Percentiles rank a stretch among this genome's conserved stretches.
phyloP scores from a whole-genome alignment of 1,140 invertebrate species.

The Philotrypesis tridentata region DNA sequence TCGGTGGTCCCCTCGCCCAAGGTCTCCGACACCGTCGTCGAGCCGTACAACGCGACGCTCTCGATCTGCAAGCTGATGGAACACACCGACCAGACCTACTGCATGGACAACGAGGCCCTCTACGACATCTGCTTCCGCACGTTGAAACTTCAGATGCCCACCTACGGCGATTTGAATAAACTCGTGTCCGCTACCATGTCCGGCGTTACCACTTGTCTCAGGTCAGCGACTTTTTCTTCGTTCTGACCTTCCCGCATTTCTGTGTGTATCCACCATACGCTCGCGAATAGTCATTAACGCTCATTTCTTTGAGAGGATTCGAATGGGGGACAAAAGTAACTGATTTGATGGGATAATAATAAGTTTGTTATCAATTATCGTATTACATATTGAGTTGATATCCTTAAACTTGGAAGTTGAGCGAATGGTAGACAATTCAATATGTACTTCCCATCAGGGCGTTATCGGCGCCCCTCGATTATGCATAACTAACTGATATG shows the following conservation, averaged over 20 bases:
- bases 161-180: conserved; percentile 84
- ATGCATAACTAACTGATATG: too few relatives aligned
- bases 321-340: too few relatives aligned
- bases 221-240: conserved; percentile 72
- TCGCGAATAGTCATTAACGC: too few relatives aligned
- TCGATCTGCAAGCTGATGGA: conserved; percentile 89
- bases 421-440: too few relatives aligned
- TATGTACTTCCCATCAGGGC: too few relatives aligned
- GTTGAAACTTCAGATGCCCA: conserved; percentile 83
- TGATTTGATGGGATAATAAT: too few relatives aligned
- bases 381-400: too few relatives aligned
- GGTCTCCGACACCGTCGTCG: conserved; percentile 87
- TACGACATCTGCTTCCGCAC: conserved; percentile 94
- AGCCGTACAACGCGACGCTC: conserved; percentile 86
- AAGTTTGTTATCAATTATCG: too few relatives aligned
- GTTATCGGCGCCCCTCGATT: too few relatives aligned
- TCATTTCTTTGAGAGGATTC: too few relatives aligned
- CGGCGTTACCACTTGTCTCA: conserved; percentile 87
- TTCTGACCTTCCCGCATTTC: too few relatives aligned
- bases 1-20: conserved; percentile 92
- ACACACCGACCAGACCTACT: conserved; percentile 88
- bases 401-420: too few relatives aligned
- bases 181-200: conserved; percentile 86
- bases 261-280: neutral
- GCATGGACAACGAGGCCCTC: conserved; percentile 90